Evolutionary conservation across 1,140 invertebrate genomes (phyloP).

Genomic region (Eupristina koningsbergeri): DNA sequence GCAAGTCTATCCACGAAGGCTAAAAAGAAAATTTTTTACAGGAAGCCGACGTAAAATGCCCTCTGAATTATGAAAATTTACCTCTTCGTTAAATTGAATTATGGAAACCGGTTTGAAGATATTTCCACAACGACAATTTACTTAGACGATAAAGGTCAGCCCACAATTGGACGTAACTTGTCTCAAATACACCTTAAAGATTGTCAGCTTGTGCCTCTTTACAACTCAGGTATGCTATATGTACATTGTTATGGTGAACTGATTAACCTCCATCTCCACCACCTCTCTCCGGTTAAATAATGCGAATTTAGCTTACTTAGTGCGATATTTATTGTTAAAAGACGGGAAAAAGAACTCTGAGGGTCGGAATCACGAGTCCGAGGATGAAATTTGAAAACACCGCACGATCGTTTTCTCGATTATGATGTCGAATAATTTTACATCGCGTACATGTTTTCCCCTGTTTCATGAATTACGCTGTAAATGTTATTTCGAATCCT

Average conservation of each 20-base stretch:
- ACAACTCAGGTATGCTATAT: not conserved
- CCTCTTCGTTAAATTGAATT: conserved; percentile 25
- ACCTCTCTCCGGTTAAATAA: not conserved
- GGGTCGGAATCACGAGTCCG: not conserved
- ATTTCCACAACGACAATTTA: conserved; percentile 12
- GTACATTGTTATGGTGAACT: not conserved
- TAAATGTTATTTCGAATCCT: not conserved
- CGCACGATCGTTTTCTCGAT: not conserved
- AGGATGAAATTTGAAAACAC: conserved; percentile 2
- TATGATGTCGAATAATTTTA: not conserved
- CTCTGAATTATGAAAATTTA: conserved; percentile 34
- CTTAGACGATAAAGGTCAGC: conserved; percentile 9
- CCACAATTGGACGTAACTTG: not conserved
- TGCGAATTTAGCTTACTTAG: conserved; percentile 1
- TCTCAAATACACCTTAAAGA: not conserved
- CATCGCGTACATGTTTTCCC: not conserved
- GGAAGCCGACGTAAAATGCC: not conserved
- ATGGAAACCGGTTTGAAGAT: conserved; percentile 10
- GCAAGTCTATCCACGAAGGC: not conserved
- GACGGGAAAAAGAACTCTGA: not conserved
- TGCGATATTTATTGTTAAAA: not conserved
- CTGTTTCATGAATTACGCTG: not conserved
- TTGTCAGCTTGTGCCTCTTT: not conserved
- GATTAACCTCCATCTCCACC: not conserved
- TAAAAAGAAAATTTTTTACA: conserved; percentile 4